Evolutionary conservation across 2,113 vertebrate genomes (phyloP).

Genomic region (Entelurus aequoreus): DNA sequence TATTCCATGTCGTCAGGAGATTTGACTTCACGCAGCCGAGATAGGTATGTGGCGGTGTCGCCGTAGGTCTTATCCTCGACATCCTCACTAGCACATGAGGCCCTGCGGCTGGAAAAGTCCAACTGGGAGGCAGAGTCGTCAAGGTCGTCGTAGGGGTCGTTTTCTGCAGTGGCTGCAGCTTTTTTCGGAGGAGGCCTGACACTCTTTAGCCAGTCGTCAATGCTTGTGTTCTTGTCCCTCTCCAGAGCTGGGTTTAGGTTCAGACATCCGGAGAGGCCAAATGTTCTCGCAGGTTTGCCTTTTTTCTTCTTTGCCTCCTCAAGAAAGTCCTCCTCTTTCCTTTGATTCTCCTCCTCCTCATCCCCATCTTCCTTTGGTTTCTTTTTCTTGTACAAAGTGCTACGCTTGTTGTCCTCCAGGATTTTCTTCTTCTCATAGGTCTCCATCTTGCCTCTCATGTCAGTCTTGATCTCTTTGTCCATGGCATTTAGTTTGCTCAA

Average conservation of each 20-base stretch:
- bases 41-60: slow-evolving; percentile 66
- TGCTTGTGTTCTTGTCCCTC: slow-evolving; percentile 60
- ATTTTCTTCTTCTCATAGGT: slow-evolving; percentile 88
- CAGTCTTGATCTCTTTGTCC: slow-evolving; percentile 83
- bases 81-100: slow-evolving; percentile 54
- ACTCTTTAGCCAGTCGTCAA: slow-evolving; percentile 81
- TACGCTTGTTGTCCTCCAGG: slow-evolving; percentile 85
- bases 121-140: slow-evolving; percentile 74
- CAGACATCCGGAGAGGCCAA: slow-evolving; percentile 58
- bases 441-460: slow-evolving; percentile 84
- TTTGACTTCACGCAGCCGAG: slow-evolving; percentile 56
- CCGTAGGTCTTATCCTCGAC: slow-evolving; percentile 63
- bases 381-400: slow-evolving; percentile 93
- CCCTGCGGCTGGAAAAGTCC: slow-evolving; percentile 70
- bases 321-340: slow-evolving; percentile 63
- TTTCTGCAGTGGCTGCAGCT: slow-evolving; percentile 20
- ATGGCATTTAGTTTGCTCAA: slow-evolving; percentile 81
- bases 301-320: slow-evolving; percentile 54
- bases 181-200: slow-evolving; percentile 74
- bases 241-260: slow-evolving; percentile 59
- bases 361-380: slow-evolving; percentile 68
- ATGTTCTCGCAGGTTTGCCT: slow-evolving; percentile 45
- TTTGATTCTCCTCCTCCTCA: slow-evolving; percentile 38
- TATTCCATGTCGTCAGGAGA: slow-evolving; percentile 46
- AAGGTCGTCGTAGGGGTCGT: slow-evolving; percentile 56